phyloP scores from a whole-genome alignment of 2,113 vertebrate species.

The Bostrychus sinensis region DNA sequence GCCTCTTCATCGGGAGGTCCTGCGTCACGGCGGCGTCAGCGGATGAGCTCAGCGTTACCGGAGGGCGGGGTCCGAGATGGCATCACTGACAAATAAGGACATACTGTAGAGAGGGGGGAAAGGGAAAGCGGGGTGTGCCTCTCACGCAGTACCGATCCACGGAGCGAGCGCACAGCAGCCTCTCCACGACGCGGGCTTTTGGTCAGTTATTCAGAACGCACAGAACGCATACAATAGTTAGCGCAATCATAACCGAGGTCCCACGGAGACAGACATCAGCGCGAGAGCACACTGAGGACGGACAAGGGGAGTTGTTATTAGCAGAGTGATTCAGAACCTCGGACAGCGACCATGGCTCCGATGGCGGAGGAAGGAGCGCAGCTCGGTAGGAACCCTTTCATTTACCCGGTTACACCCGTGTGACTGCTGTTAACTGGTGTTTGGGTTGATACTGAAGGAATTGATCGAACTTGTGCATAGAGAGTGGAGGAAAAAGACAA shows the following conservation, averaged over 20 bases:
- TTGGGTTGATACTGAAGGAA: not conserved
- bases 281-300: not conserved
- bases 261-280: constrained; percentile 7
- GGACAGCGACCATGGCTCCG: constrained; percentile 91
- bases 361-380: constrained; percentile 80
- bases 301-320: not conserved
- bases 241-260: constrained; percentile 14
- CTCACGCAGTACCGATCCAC: constrained; percentile 61
- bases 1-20: constrained; percentile 68
- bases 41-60: constrained; percentile 65
- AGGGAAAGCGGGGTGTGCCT: constrained; percentile 59
- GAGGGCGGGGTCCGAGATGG: constrained; percentile 25
- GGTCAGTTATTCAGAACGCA: constrained; percentile 41
- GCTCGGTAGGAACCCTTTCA: constrained; percentile 82
- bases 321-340: constrained; percentile 77
- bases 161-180: constrained; percentile 50
- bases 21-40: constrained; percentile 96
- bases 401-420: not conserved
- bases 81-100: not conserved
- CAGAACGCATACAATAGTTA: constrained; percentile 23
- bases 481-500: too few species aligned
- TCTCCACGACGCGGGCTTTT: constrained; percentile 17
- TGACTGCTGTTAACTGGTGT: not conserved
- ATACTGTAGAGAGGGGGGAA: not conserved
- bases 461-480: too few species aligned